Evolutionary conservation across 2,113 vertebrate genomes (phyloP), one percentile per base, ranked within the genome.

Genomic region (Nerophis ophidion): DNA sequence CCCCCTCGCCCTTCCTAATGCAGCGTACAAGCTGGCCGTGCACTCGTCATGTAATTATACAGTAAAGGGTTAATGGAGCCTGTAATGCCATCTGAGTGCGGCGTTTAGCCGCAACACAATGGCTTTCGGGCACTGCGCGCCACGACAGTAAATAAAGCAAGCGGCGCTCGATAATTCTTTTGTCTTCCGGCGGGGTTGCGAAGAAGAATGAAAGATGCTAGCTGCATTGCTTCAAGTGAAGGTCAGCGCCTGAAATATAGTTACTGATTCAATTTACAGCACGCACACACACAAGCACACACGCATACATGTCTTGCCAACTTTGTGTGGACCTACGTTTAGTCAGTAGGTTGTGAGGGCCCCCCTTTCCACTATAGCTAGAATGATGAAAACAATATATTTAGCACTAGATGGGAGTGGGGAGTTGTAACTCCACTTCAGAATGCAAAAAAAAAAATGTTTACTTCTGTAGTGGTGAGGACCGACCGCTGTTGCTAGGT

Each of bases 21-120:
- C 40, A 11, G 3, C 40, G 40, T n/a, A 40, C n/a, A 5, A n/a
- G 53, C 40, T 77, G 65, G 72, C 19, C 68, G 48, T 67, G 53
- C 56, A 63, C 70, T 72, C 68, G 53, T 74, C 61, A 57, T 65
- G 65, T 55, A 73, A 76, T 82, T 78, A 82, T 48, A 38, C 53
- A 36, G 15, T 36, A 66, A 81, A 12, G 61, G 71, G 53, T 68
- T 79, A 85, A 81, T 79, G 81, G 68, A 77, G 74, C 79, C 55
- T 76, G 75, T 78, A 73, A 85, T 82, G 70, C 75, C 58, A 13
- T 64, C 52, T 66, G 66, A 81, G 52, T 55, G 42, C 60, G 66
- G 70, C 79, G 79, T 71, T 76, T 71, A 76, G 83, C 81, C 69
- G 57, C 70, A 71, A 42, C 58, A 60, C 63, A 61, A 15, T 50